These are phyloP conservation scores for Suricata suricatta DNA, from an alignment of 2,113 vertebrate species.

Conservation along the genomic window DNA sequence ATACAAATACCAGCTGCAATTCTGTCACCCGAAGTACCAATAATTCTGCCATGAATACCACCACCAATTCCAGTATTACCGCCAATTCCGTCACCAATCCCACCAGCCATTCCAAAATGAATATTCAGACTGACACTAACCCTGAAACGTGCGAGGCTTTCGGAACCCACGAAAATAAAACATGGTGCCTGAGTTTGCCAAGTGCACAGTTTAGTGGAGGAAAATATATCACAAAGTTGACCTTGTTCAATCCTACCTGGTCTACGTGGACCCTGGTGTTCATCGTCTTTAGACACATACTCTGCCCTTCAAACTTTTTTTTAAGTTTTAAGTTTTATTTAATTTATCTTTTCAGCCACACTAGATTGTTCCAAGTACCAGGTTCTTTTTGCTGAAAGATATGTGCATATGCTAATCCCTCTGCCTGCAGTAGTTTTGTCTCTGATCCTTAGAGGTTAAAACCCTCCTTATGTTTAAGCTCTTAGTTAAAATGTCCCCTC, in stretches of 20 bases:
- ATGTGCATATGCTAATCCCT: not conserved
- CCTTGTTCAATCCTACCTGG: not conserved
- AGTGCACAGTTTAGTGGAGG: not conserved
- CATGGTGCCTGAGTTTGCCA: not conserved
- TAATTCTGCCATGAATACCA: not conserved
- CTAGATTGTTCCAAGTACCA: not conserved
- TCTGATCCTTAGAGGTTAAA: not conserved
- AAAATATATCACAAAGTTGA: not conserved
- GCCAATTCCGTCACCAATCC: not conserved
- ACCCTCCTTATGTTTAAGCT: not conserved
- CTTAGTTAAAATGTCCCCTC: not conserved
- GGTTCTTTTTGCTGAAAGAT: not conserved
- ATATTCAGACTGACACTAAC: not conserved
- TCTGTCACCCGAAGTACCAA: not conserved
- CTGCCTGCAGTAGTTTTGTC: not conserved
- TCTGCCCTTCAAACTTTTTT: not conserved
- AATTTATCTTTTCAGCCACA: not conserved
- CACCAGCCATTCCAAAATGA: not conserved
- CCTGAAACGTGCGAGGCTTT: not conserved
- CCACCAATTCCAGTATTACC: not conserved
- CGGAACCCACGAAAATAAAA: not conserved
- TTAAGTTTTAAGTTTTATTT: too few relatives aligned
- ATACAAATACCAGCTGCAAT: not conserved
- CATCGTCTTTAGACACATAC: not conserved
- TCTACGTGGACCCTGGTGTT: accelerated